Percentiles rank a stretch among this genome's conserved stretches.
phyloP scores from a whole-genome alignment of 2,113 vertebrate genomes.

The Lynx canadensis region DNA sequence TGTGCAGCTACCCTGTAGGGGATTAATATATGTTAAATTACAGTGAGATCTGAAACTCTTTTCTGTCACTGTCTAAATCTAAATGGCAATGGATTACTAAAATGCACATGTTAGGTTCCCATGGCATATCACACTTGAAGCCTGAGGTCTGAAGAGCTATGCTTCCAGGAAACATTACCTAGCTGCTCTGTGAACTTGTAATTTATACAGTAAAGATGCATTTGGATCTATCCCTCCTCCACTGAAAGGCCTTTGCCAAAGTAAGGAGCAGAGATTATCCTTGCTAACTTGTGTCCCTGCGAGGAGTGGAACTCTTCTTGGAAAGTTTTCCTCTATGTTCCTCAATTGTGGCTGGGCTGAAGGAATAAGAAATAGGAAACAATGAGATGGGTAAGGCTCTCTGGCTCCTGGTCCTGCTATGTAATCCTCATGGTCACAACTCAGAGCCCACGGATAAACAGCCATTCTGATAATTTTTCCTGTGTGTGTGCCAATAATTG shows the following conservation, averaged over 20 bases:
- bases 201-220: background rate
- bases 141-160: background rate
- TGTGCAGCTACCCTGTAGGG: too few relatives aligned
- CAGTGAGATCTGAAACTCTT: background rate
- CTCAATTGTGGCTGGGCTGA: background rate
- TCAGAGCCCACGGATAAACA: background rate
- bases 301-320: background rate
- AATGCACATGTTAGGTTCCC: background rate
- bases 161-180: background rate
- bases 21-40: background rate
- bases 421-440: background rate
- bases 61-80: background rate
- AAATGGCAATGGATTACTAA: background rate
- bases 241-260: background rate
- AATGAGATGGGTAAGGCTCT: background rate
- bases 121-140: background rate
- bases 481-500: rapidly evolving
- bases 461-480: background rate
- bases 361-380: background rate
- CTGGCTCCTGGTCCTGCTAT: background rate
- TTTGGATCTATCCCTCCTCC: background rate
- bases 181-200: background rate
- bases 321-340: background rate
- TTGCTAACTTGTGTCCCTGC: background rate
- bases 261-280: background rate